Evolutionary conservation across 2,888 invertebrate species (phyloP).

Genomic region (Hipparchia sbordonii): DNA sequence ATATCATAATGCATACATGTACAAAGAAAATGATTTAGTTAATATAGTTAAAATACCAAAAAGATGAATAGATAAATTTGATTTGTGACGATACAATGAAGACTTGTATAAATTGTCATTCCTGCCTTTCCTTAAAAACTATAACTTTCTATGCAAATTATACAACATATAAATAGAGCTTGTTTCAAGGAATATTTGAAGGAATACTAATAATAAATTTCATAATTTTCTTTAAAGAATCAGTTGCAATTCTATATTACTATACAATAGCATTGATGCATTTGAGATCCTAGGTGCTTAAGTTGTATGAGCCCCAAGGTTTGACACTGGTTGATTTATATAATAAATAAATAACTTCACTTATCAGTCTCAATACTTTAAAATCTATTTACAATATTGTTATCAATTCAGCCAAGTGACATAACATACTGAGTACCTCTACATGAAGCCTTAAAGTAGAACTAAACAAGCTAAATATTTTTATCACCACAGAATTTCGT

Average conservation of each 20-base stretch:
- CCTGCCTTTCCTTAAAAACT: conserved; percentile 6
- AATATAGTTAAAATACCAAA: neutral
- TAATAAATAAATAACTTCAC: conserved; percentile 80
- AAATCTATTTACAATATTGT: conserved; percentile 78
- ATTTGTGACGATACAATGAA: conserved; percentile 1
- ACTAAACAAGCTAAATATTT: conserved; percentile 44
- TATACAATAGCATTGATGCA: conserved; percentile 53
- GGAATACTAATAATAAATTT: conserved; percentile 24
- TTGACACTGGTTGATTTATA: conserved; percentile 79
- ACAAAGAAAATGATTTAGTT: no score
- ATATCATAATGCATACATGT: no score
- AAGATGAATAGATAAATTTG: neutral
- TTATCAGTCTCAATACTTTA: conserved; percentile 81
- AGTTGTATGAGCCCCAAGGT: conserved; percentile 54
- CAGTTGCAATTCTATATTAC: conserved; percentile 31
- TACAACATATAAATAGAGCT: conserved; percentile 49
- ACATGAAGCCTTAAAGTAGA: conserved; percentile 47
- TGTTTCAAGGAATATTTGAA: conserved; percentile 32
- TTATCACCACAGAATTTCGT: conserved; percentile 36
- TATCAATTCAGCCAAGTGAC: conserved; percentile 68
- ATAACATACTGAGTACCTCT: conserved; percentile 40
- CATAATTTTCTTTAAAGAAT: conserved; percentile 15
- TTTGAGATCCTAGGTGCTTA: conserved; percentile 66
- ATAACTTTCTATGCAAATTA: conserved; percentile 36
- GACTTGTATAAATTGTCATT: neutral